These are phyloP conservation scores for Chaunax sp. DNA, from an alignment of 2,797 vertebrate genomes.

Conservation along the genomic window DNA sequence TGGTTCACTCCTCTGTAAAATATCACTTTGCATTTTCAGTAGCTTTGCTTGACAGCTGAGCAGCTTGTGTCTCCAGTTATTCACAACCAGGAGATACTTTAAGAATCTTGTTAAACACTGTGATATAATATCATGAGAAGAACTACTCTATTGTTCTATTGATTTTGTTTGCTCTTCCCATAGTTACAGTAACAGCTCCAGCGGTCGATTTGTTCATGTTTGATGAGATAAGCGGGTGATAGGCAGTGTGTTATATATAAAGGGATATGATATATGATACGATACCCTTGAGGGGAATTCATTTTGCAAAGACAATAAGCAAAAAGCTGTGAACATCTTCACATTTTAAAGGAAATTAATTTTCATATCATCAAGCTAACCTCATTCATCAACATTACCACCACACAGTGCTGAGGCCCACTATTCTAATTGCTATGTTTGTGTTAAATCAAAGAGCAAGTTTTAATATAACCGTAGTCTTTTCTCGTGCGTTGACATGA, in stretches of 20 bases:
- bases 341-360: neutral
- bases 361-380: neutral
- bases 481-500: neutral
- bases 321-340: constrained; percentile 5
- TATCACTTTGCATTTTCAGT: neutral
- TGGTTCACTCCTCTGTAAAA: neutral
- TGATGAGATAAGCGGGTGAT: constrained; percentile 55
- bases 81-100: constrained; percentile 3
- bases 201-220: constrained; percentile 43
- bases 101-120: constrained; percentile 33
- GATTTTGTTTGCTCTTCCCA: constrained; percentile 41
- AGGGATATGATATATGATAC: neutral
- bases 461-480: constrained; percentile 7
- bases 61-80: constrained; percentile 6
- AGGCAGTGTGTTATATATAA: constrained; percentile 22
- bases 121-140: constrained; percentile 37
- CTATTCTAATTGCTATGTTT: neutral
- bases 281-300: constrained; percentile 12
- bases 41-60: constrained; percentile 10
- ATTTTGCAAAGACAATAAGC: neutral
- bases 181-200: constrained; percentile 48
- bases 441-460: neutral
- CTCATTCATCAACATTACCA: constrained; percentile 8
- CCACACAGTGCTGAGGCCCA: neutral
- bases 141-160: constrained; percentile 49